Evolutionary conservation across 2,888 invertebrate genomes (phyloP).

Genomic region (Arctia plantaginis): DNA sequence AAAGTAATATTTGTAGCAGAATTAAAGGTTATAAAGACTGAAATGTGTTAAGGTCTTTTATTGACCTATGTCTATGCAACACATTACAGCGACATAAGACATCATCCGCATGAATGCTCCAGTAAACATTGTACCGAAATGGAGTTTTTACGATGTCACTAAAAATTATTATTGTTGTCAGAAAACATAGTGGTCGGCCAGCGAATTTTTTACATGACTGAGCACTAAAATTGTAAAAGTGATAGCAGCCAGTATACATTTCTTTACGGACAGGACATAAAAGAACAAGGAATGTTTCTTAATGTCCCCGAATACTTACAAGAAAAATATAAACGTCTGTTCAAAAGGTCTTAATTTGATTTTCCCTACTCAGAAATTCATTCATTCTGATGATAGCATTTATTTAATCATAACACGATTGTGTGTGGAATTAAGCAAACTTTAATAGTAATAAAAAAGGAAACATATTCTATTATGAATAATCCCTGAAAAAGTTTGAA

Average conservation of each 20-base stretch:
- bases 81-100: conserved; percentile 21
- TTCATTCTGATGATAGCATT: neutral
- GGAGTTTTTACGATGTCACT: conserved; percentile 53
- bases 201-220: conserved; percentile 50
- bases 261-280: neutral
- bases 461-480: too few species aligned
- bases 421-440: too few species aligned
- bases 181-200: conserved; percentile 45
- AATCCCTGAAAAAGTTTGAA: too few species aligned
- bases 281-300: conserved; percentile 1
- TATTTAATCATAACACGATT: neutral
- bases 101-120: conserved; percentile 49
- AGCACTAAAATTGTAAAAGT: conserved; percentile 43
- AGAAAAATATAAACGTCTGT: neutral
- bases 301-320: neutral
- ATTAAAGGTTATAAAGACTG: neutral
- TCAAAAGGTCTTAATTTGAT: neutral
- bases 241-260: neutral
- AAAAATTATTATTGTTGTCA: conserved; percentile 54
- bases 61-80: conserved; percentile 7
- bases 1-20: neutral
- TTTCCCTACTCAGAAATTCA: neutral
- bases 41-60: neutral
- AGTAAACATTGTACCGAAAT: conserved; percentile 49
- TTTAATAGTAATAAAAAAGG: too few species aligned